Base-by-base conservation (phyloP, 2,888 invertebrate species). In the Xanthorhoe designata region DNA sequence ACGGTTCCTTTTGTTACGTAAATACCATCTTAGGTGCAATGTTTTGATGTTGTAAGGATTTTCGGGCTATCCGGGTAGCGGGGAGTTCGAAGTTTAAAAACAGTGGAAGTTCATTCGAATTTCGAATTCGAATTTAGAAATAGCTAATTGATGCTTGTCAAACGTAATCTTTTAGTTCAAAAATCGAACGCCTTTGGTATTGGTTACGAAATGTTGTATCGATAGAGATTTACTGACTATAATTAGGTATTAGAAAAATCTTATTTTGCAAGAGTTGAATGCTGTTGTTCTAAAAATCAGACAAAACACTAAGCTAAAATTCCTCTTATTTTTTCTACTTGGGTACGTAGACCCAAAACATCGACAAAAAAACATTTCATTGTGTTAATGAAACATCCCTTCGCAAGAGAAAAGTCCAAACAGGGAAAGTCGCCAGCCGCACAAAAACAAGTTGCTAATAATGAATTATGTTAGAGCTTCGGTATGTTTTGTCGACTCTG, bases 371-470 rank as follows among this genome's bases (percentile, higher is more conserved):
- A 58, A 10, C 42, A 38, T 60, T 58, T 42, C 59, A 59, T 42
- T 50, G 52, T 45, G 32, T 62, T 66, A 66, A 66, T 58, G 50
- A 66, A 66, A 53, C 47, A 53, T 61, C 60, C 53, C 53, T 53
- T 29, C 60, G 45, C 15, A 52, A 52, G 42, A 59, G 42, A 52
- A 60, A 60, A 61, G 35, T 61, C 35, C 17, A n/a, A 53, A 53
- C 53, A 42, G 45, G 60, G 78, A 74, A 80, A 83, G 75, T 51
- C 59, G 54, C 78, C 76, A 78, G 63, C 57, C 57, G 7, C 73
- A 77, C 82, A 82, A 87, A 88, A 89, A 89, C 89, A 88, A 85
- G 75, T 80, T 79, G 78, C 79, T 84, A 81, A 84, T 87, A 89
- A 87, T 87, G 90, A 88, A 83, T 86, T 86, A 88, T 85, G 78